Evolutionary conservation across 2,797 vertebrate genomes (phyloP), one percentile per base, ranked within the genome.

Genomic region (Lacerta viridis): DNA sequence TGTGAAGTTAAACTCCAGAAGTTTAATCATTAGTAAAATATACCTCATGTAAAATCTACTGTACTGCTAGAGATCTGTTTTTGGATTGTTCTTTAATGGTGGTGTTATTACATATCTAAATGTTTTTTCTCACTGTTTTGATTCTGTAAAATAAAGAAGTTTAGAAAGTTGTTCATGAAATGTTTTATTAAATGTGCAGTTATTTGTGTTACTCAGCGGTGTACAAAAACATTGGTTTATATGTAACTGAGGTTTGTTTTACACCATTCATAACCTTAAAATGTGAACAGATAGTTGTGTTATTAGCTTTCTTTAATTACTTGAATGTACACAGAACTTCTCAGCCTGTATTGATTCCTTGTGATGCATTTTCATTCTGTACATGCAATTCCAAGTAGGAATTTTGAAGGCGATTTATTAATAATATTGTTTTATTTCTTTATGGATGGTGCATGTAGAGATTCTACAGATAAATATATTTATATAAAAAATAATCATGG

Each of bases 41-140:
- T 90, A 95, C 92, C 87, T 96, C 90, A 92, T 84, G 17, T 87
- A 90, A 84, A 93, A 86, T 83, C 41, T 89, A 71, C 10, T 80
- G 7, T 92, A 91, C 33, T 92, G 15, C 23, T 79, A 85, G 85
- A 87, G 61, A 89, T 69, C 88, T 72, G 25, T 36, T 55, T 55
- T 87, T 89, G 29, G 36, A 5, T 84, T 87, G 83, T 89, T 92
- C 15, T n/a, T 11, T 25, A 87, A 89, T 79, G 1, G 1, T 83
- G 55, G 68, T 90, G 74, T 85, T 29, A 90, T 88, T 81, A 94
- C 87, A 78, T 89, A 87, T 87, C 39, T 87, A 29, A 75, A 55
- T 91, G 36, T 74, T 86, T 89, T 91, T 91, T 83, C 36, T 88
- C 61, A 29, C 66, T 89, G 64, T 59, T 94, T 88, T n/a, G 9